Base-by-base conservation (phyloP, 1,140 invertebrate species). In the Zaprionus africanus region DNA sequence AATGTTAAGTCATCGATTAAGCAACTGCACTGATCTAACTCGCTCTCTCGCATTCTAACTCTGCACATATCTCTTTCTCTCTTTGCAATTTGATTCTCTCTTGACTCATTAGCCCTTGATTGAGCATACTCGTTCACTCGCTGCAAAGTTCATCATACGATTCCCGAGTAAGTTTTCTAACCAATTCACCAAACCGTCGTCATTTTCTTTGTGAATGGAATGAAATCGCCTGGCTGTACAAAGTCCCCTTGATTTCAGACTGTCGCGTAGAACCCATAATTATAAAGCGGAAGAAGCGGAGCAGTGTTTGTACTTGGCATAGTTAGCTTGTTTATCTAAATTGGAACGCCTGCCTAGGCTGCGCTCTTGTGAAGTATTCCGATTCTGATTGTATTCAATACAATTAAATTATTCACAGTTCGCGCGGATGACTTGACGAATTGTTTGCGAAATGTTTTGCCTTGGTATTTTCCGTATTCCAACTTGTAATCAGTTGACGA, bases 311-410 rank as follows among this genome's bases (percentile, higher is more conserved):
- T 71, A 34, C 54, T 76, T 76, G 73, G 73, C 73, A 76, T 64
- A 71, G 54, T 76, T 76, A 24, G n/a, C 3, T 6, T 53, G 38
- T 61, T 61, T 74, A 74, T 74, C 71, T 59, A 60, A 71, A 71
- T 12, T 64, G 54, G 59, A 76, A 53, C 60, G 46, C 65, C 34
- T 31, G 31, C 28, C 59, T 59, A 15, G 56, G 17, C 43, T 38
- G 3, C 17, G 41, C 41, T n/a, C 34, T 54, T 41, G 24, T 41
- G n/a, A 61, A 61, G 13, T 62, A 49, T 58, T 24, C 13, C 31
- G 59, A 51, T 38, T 59, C 9, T 22, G 34, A 71, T 64, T 43
- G 53, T 19, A 56, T 38, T 7, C 31, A 49, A 15, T 54, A 22
- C 51, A 53, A 51, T 22, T 24, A 51, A 51, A 51, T 51, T 46